phyloP scores from a whole-genome alignment of 2,113 vertebrate species.

The Anguilla japonica region DNA sequence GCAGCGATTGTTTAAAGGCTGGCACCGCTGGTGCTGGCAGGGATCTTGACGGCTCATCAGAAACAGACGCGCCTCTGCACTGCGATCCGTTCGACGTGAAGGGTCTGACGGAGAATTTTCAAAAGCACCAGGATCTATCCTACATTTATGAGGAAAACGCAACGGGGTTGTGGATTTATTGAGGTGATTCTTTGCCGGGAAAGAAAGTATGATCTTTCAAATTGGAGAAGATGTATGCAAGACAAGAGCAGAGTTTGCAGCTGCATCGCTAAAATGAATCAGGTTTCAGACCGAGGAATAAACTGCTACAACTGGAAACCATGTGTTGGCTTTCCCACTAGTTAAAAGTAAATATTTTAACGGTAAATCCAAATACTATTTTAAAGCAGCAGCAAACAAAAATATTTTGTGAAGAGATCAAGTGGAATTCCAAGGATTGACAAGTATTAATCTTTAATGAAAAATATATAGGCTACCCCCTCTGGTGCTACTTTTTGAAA shows the following conservation, averaged over 20 bases:
- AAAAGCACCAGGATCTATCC: neutral
- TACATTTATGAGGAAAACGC: neutral
- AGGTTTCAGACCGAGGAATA: constrained; percentile 13
- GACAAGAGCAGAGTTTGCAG: neutral
- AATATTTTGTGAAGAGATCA: neutral
- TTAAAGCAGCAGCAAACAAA: neutral
- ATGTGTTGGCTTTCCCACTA: constrained; percentile 2
- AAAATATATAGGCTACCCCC: neutral
- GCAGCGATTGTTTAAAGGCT: neutral
- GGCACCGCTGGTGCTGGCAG: neutral
- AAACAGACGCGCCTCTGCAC: constrained; percentile 11
- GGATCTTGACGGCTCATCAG: constrained; percentile 4
- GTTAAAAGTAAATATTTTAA: neutral
- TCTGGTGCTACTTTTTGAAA: neutral
- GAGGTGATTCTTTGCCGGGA: neutral
- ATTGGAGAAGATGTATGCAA: neutral
- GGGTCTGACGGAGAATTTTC: neutral
- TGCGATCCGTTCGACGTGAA: neutral
- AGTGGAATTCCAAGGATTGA: neutral
- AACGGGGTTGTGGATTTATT: neutral
- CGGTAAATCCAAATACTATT: neutral
- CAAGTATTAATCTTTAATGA: neutral
- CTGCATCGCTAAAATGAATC: neutral
- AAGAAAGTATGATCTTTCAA: neutral
- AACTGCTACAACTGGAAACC: constrained; percentile 7